Evolutionary conservation across 2,113 vertebrate species (phyloP).

Genomic region (Rhipidura dahli): DNA sequence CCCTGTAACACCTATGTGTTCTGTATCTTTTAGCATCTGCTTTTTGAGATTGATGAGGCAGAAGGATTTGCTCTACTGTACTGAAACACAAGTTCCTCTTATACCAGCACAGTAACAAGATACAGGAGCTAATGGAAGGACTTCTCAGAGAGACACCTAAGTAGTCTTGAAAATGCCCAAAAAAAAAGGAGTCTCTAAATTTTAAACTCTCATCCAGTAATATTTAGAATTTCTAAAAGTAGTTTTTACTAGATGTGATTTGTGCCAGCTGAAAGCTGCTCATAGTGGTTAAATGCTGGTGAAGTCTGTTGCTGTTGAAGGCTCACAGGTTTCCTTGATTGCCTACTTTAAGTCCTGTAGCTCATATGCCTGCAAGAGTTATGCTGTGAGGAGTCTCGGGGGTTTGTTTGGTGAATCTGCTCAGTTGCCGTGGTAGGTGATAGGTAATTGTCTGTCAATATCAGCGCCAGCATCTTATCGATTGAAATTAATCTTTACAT

Average conservation of each 20-base stretch:
- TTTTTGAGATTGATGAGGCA: background rate
- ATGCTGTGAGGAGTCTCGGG: background rate
- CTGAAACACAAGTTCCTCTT: background rate
- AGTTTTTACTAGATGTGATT: background rate
- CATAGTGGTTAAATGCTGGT: background rate
- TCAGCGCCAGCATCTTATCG: background rate
- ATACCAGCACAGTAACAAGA: background rate
- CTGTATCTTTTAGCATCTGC: background rate
- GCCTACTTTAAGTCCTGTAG: background rate
- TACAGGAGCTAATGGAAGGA: background rate
- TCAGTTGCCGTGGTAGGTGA: background rate
- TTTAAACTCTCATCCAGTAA: background rate
- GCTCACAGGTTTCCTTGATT: background rate
- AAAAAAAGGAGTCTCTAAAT: background rate
- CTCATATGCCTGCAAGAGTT: background rate
- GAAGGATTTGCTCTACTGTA: background rate
- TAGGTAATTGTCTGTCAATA: background rate
- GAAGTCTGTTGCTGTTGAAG: background rate
- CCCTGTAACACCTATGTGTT: background rate
- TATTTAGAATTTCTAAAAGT: background rate
- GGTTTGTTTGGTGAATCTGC: background rate
- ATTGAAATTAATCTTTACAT: background rate
- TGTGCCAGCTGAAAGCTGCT: background rate
- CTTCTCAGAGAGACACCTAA: background rate
- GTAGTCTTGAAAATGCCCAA: background rate